Conservation (phyloP, 2,113 vertebrate species). For the Apeltes quadracus region DNA sequence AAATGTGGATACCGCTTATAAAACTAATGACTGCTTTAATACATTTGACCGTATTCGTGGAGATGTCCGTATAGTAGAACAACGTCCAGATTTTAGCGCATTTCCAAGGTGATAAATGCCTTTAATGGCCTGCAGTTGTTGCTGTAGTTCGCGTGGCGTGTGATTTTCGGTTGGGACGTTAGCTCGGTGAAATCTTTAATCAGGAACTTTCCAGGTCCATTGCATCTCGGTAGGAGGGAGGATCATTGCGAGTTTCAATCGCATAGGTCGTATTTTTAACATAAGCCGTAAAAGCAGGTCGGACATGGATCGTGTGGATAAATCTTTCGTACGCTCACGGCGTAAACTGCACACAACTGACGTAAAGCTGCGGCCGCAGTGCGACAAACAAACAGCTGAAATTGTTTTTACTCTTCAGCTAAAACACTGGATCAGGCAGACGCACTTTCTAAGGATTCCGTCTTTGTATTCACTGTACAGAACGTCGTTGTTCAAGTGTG, state of each 20-base stretch:
- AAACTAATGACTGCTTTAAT: not conserved
- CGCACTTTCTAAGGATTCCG: fast-evolving
- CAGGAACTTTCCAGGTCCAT: not conserved
- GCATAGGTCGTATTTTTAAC: not conserved
- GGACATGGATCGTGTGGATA: not conserved
- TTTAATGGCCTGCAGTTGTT: not conserved
- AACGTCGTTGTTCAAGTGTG: constrained; percentile 12
- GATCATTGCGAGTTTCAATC: not conserved
- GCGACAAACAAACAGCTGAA: not conserved
- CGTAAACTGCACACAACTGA: constrained; percentile 16
- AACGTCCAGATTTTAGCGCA: not conserved
- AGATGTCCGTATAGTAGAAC: not conserved
- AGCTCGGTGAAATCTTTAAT: not conserved
- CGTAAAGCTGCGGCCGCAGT: constrained; percentile 28
- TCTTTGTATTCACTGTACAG: not conserved
- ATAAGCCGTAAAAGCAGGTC: not conserved
- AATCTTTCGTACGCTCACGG: constrained; percentile 41
- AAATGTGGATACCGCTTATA: not conserved
- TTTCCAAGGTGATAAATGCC: not conserved
- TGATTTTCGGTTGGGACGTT: not conserved
- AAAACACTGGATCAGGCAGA: not conserved
- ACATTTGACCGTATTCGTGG: not conserved
- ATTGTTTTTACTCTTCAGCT: not conserved
- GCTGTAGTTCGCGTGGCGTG: not conserved
- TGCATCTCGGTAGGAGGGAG: not conserved